phyloP scores from a whole-genome alignment of 2,797 vertebrate species.

The Alcedo quadribrachys region DNA sequence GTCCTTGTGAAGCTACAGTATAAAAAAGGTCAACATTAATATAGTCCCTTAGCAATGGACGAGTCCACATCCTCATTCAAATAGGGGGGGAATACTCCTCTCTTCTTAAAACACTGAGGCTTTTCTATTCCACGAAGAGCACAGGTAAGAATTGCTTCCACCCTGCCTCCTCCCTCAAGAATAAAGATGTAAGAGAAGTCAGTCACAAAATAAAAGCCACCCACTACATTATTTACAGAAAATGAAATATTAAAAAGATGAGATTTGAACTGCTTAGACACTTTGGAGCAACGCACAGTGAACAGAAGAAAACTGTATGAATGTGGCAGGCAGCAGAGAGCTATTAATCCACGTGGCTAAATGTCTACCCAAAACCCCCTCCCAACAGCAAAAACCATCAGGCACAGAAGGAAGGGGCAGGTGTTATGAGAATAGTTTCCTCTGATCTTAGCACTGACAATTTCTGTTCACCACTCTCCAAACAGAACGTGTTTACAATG shows the following conservation, averaged over 20 bases:
- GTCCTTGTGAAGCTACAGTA: conserved; percentile 26
- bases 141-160: neutral
- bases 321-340: neutral
- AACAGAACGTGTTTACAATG: neutral
- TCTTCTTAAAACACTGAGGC: conserved; percentile 25
- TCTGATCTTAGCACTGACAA: neutral
- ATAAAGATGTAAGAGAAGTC: neutral
- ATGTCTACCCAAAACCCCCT: neutral
- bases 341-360: neutral
- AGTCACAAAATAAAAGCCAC: conserved; percentile 44
- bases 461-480: neutral
- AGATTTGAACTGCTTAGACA: conserved; percentile 10
- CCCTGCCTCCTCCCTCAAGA: neutral
- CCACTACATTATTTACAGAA: conserved; percentile 64
- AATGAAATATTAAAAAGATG: conserved; percentile 46
- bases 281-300: conserved; percentile 5
- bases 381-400: neutral
- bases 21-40: conserved; percentile 30
- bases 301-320: conserved; percentile 17
- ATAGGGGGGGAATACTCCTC: neutral
- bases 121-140: neutral
- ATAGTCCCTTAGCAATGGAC: neutral
- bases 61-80: neutral
- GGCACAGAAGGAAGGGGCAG: neutral
- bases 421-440: neutral